phyloP scores from a whole-genome alignment of 2,888 invertebrate species.

The Eledone cirrhosa region DNA sequence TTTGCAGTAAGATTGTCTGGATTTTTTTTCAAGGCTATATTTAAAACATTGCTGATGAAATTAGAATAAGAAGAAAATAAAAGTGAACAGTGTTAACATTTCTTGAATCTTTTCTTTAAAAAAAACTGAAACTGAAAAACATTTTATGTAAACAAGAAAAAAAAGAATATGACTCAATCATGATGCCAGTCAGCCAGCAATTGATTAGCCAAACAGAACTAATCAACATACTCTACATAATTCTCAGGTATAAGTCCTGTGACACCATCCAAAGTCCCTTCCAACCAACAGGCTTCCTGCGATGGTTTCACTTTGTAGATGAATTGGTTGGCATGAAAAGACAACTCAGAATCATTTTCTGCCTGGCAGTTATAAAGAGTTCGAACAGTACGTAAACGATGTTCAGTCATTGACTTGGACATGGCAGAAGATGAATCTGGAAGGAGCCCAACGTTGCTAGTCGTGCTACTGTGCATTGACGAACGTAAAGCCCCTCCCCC shows the following conservation, averaged over 20 bases:
- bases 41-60: no score
- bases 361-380: slow-evolving; percentile 96
- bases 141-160: no score
- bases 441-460: slow-evolving; percentile 32
- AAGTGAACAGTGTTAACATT: no score
- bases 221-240: slow-evolving; percentile 80
- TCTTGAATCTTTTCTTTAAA: no score
- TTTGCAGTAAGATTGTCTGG: no score
- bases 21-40: no score
- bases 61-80: no score
- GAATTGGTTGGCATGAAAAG: slow-evolving; percentile 98
- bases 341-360: slow-evolving; percentile 95
- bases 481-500: slow-evolving; percentile 24
- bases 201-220: not conserved
- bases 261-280: slow-evolving; percentile 89
- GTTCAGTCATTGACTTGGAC: slow-evolving; percentile 17
- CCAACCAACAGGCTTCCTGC: slow-evolving; percentile 96
- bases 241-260: slow-evolving; percentile 94
- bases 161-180: no score
- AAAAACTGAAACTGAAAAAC: no score
- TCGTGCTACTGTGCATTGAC: slow-evolving; percentile 41
- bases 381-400: slow-evolving; percentile 73
- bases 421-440: slow-evolving; percentile 4
- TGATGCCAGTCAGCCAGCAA: no score
- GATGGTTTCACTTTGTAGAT: slow-evolving; percentile 92